Evolutionary conservation across 2,113 vertebrate species (phyloP), one percentile per base, ranked within the genome.

Genomic region (Phalacrocorax aristotelis): DNA sequence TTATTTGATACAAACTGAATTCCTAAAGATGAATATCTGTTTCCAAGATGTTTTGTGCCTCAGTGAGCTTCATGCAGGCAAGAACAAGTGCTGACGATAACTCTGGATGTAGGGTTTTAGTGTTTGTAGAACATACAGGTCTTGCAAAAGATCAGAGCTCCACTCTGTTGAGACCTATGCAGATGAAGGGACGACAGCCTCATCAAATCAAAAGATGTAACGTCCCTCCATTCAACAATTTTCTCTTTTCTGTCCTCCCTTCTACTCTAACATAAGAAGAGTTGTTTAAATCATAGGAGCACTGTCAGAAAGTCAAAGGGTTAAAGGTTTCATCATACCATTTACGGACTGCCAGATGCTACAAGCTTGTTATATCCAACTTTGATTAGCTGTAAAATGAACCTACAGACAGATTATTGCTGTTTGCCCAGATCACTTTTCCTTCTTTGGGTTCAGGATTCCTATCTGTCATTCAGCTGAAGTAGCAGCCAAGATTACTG

Each of bases 321-420:
- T 82, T 93, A 92, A 96, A 96, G 90, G 93, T 89, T 96, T 89
- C 90, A 93, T 95, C 61, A 72, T 34, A 68, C 27, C 61, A 69
- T 93, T 96, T 94, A 94, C 36, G 65, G 94, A 87, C 92, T 93
- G 80, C 93, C 94, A 97, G 97, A 93, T 96, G 94, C 88, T 95
- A 94, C 91, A 78, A 91, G 75, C 85, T 94, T 95, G 89, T 96
- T 91, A 94, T 51, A 90, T 70, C 70, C 81, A 66, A 93, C 75
- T 95, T 83, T 97, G 95, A 95, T 96, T 96, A 97, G 88, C 82
- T 68, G 72, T 84, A 93, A 96, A 97, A 97, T 87, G 76, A 93
- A 94, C 61, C 87, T 84, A 90, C 76, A 91, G 92, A 88, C 84
- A 87, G 68, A 96, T 94, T 90, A 94, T 72, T 82, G 60, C 75